A percentile compares a stretch with the other conserved stretches of the same genome.
Conservation (phyloP, 2,113 vertebrate species). For the Climacteris rufus region DNA sequence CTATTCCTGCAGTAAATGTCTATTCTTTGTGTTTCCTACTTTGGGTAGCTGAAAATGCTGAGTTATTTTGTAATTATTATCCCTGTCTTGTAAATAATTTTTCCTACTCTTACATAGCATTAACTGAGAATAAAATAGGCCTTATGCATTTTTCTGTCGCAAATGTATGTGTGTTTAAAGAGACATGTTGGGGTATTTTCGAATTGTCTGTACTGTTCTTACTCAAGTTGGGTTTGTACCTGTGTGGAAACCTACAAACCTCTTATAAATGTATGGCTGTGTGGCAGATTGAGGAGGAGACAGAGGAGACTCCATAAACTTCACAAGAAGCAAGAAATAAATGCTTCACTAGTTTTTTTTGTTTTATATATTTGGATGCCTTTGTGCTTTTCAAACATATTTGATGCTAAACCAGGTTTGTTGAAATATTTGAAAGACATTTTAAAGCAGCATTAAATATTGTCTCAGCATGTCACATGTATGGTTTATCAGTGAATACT, state of each 20-base stretch:
- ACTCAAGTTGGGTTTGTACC: neutral
- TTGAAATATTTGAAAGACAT: neutral
- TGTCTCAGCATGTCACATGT: neutral
- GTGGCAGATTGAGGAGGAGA: neutral
- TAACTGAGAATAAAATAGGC: neutral
- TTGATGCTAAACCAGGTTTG: neutral
- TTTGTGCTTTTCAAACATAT: neutral
- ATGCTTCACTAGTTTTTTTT: neutral
- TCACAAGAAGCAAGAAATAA: neutral
- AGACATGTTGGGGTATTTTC: neutral
- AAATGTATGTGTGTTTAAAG: neutral
- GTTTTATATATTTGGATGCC: neutral
- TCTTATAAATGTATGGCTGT: neutral
- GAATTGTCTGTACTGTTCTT: neutral
- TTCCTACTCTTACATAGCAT: neutral
- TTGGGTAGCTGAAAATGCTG: neutral
- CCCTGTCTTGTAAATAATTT: neutral
- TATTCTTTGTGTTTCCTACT: neutral
- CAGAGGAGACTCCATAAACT: neutral
- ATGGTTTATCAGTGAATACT: neutral
- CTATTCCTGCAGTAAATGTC: neutral
- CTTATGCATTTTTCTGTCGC: neutral
- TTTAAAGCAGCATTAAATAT: neutral
- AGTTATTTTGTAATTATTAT: neutral
- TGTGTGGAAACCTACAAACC: neutral